Percentiles rank a stretch among this genome's conserved stretches.
These are phyloP conservation scores for Bombus pyrosoma DNA, from an alignment of 1,140 invertebrate genomes.

Conservation along the genomic window DNA sequence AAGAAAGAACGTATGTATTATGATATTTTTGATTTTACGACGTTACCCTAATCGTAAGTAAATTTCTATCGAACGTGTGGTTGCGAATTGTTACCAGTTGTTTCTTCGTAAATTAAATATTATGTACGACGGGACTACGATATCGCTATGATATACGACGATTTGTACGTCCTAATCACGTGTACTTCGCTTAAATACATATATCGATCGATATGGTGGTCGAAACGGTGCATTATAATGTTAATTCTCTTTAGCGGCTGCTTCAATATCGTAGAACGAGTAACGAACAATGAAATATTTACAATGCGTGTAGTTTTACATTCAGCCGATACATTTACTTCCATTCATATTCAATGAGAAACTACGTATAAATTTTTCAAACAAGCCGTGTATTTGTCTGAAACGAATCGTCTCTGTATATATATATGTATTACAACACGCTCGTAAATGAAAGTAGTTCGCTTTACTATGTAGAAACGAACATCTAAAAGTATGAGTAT, in stretches of 20 bases:
- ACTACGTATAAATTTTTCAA: not conserved
- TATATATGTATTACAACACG: not conserved
- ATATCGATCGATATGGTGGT: not conserved
- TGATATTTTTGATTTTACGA: not conserved
- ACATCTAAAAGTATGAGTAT: not conserved
- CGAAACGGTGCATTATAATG: not conserved
- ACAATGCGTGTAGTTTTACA: not conserved
- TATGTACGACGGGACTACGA: not conserved
- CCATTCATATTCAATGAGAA: not conserved
- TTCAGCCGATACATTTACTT: not conserved
- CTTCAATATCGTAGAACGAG: not conserved
- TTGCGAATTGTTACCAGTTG: not conserved
- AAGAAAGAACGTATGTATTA: conserved; percentile 49
- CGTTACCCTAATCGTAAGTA: not conserved
- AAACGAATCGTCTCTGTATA: not conserved
- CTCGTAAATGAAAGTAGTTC: not conserved
- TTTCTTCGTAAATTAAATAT: not conserved
- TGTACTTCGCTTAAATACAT: not conserved
- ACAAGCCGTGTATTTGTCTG: not conserved
- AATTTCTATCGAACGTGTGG: not conserved
- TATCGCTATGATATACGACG: not conserved
- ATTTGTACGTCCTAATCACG: not conserved
- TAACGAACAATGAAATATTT: not conserved
- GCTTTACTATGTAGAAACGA: not conserved
- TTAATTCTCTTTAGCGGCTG: not conserved